Evolutionary conservation across 2,797 vertebrate species (phyloP).

Genomic region (Avahi laniger): DNA sequence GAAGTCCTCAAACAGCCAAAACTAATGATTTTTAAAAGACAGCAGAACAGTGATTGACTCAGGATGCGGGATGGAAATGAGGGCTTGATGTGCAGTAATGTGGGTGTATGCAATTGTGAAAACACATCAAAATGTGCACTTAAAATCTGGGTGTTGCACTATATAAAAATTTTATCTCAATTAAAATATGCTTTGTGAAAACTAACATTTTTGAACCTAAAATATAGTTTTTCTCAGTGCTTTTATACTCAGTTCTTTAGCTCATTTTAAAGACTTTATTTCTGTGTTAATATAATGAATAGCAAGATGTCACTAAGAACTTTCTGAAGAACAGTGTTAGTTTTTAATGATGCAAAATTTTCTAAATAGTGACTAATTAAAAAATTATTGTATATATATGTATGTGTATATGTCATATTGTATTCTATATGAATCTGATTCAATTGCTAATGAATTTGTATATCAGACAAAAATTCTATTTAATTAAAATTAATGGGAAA

Average conservation of each 20-base stretch:
- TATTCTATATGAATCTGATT: background rate
- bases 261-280: background rate
- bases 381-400: background rate
- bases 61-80: background rate
- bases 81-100: background rate
- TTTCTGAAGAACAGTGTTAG: background rate
- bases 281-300: background rate
- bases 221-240: background rate
- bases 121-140: background rate
- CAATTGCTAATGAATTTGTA: background rate
- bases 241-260: background rate
- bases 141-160: background rate
- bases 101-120: background rate
- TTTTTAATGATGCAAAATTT: background rate
- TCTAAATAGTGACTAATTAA: background rate
- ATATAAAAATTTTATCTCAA: background rate
- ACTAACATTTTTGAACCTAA: background rate
- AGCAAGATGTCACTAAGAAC: background rate
- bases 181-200: background rate
- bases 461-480: background rate
- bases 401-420: background rate
- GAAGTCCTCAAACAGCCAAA: background rate
- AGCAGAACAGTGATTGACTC: background rate
- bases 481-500: background rate
- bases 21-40: background rate